Evolutionary conservation across 2,888 invertebrate genomes (phyloP).

Genomic region (Pomacea canaliculata): DNA sequence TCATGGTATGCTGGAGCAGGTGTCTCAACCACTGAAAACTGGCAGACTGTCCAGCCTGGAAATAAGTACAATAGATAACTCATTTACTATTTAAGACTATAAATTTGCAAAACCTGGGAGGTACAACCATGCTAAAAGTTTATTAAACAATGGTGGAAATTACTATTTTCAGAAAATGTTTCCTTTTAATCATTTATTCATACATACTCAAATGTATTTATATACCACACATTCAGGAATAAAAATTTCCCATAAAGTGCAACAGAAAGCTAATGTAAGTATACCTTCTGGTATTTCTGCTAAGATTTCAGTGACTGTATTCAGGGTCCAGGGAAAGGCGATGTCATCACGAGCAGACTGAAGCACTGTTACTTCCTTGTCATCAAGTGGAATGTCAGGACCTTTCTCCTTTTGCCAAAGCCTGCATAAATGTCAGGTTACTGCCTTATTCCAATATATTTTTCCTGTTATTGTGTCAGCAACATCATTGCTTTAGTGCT

Average conservation of each 20-base stretch:
- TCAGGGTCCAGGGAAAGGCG: slow-evolving; percentile 37
- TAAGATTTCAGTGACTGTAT: slow-evolving; percentile 34
- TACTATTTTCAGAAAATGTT: too few species aligned
- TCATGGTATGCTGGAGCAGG: slow-evolving; percentile 37
- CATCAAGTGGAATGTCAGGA: background rate
- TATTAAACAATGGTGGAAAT: background rate
- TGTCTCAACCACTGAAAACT: slow-evolving; percentile 52
- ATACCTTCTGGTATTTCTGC: slow-evolving; percentile 42
- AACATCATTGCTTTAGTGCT: too few species aligned
- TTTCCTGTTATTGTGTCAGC: too few species aligned
- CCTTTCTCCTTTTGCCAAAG: background rate
- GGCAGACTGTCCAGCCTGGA: slow-evolving; percentile 61
- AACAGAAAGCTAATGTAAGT: background rate
- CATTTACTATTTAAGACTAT: too few species aligned
- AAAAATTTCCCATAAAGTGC: too few species aligned
- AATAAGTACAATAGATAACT: background rate
- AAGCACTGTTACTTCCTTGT: background rate
- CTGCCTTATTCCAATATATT: too few species aligned
- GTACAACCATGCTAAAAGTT: too few species aligned
- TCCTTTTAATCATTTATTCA: too few species aligned
- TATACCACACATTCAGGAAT: too few species aligned
- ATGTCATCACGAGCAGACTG: slow-evolving; percentile 23
- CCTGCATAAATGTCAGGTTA: too few species aligned
- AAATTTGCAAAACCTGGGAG: too few species aligned
- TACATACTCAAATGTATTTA: too few species aligned